phyloP scores from a whole-genome alignment of 2,113 vertebrate species.

The Guaruba guarouba region DNA sequence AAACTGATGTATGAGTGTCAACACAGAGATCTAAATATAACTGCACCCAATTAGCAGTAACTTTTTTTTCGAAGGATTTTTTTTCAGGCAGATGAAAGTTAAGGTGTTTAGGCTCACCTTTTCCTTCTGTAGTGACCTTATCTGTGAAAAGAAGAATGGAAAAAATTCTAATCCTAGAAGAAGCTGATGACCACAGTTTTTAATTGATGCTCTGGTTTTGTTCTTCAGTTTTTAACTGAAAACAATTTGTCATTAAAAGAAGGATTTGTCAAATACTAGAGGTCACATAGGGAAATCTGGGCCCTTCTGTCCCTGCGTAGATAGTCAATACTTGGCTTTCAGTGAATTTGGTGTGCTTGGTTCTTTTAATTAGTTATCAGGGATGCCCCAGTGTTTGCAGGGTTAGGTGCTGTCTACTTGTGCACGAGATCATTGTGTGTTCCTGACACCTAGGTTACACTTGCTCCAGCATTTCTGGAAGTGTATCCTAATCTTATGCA shows the following conservation, averaged over 20 bases:
- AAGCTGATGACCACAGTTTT: background rate
- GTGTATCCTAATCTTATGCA: background rate
- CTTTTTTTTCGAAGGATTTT: background rate
- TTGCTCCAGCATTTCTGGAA: background rate
- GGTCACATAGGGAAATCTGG: background rate
- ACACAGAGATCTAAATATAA: background rate
- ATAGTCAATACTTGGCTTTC: background rate
- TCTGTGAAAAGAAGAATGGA: background rate
- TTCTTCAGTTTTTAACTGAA: background rate
- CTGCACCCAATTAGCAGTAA: background rate
- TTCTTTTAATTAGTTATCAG: background rate
- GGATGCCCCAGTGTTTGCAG: background rate
- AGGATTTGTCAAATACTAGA: background rate
- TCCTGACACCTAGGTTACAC: background rate
- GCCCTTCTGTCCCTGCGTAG: background rate
- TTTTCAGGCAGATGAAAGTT: background rate
- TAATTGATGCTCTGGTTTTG: background rate
- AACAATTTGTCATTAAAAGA: background rate
- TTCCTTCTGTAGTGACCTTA: background rate
- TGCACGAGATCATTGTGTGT: background rate
- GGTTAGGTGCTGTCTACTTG: background rate
- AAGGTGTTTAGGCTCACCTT: background rate
- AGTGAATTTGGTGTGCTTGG: background rate
- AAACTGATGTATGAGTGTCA: background rate
- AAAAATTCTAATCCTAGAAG: background rate